These are phyloP conservation scores for Melikaiella ostensackeni DNA, from an alignment of 2,888 invertebrate genomes.

Conservation along the genomic window DNA sequence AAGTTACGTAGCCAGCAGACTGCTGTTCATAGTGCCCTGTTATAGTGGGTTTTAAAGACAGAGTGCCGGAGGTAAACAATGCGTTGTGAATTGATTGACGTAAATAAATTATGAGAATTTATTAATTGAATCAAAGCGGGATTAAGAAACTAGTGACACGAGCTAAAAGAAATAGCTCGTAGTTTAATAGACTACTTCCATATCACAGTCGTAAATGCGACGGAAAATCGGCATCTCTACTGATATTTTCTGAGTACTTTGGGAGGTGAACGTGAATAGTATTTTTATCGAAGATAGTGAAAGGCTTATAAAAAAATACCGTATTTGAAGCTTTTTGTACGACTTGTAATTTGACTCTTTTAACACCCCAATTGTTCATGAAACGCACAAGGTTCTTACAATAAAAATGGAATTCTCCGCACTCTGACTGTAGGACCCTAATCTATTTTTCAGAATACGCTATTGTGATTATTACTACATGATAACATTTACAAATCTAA, in stretches of 20 bases:
- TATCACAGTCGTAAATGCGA: conserved; percentile 21
- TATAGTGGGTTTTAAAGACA: conserved; percentile 75
- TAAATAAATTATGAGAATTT: background rate
- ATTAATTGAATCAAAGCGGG: conserved; percentile 7
- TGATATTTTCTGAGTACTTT: background rate
- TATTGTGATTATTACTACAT: conserved; percentile 77
- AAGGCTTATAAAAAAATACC: background rate
- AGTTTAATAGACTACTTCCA: background rate
- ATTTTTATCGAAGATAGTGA: background rate
- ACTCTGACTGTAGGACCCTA: conserved; percentile 74
- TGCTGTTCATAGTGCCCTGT: conserved; percentile 77
- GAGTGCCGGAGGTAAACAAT: conserved; percentile 59
- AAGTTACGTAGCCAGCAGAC: conserved; percentile 76
- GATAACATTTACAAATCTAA: conserved; percentile 69
- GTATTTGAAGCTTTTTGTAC: background rate
- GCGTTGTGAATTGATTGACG: background rate
- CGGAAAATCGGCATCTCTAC: background rate
- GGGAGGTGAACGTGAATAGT: background rate
- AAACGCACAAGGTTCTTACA: background rate
- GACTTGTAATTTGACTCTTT: background rate
- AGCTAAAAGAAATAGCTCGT: background rate
- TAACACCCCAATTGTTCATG: background rate
- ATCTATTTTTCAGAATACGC: conserved; percentile 77
- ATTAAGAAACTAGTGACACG: background rate
- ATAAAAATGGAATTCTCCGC: conserved; percentile 57